phyloP scores from a whole-genome alignment of 2,113 vertebrate genomes.

The Muntiacus reevesi region DNA sequence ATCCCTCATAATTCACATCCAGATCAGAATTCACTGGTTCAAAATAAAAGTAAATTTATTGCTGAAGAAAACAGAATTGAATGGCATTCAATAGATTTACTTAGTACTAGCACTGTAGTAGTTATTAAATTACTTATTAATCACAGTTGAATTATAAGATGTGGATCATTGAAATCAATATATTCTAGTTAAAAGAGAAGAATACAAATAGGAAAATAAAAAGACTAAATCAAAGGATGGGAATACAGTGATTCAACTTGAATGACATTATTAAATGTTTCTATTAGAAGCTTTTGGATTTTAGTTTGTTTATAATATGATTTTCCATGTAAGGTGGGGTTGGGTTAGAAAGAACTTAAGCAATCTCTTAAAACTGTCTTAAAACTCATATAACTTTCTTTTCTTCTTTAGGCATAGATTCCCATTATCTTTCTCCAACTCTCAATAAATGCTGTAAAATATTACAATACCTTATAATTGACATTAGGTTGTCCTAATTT shows the following conservation, averaged over 20 bases:
- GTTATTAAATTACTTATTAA: neutral
- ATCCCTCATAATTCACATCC: neutral
- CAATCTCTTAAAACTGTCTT: neutral
- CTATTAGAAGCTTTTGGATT: neutral
- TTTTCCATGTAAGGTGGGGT: neutral
- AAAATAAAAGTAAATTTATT: constrained; percentile 8
- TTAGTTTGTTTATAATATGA: neutral
- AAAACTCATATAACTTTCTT: neutral
- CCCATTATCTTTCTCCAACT: neutral
- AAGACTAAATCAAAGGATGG: neutral
- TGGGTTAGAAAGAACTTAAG: neutral
- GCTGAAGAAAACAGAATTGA: constrained; percentile 35
- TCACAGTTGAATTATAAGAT: neutral
- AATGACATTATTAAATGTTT: neutral
- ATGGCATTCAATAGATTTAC: neutral
- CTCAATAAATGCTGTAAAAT: neutral
- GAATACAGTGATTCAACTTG: neutral
- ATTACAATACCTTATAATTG: neutral
- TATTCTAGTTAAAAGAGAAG: neutral
- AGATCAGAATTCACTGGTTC: constrained; percentile 6
- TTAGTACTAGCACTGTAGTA: neutral
- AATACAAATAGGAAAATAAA: neutral
- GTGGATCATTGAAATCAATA: neutral
- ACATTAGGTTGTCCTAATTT: neutral
- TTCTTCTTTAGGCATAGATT: neutral